These are phyloP conservation scores for Octodonta nipae DNA, from an alignment of 2,888 invertebrate species.

Conservation along the genomic window DNA sequence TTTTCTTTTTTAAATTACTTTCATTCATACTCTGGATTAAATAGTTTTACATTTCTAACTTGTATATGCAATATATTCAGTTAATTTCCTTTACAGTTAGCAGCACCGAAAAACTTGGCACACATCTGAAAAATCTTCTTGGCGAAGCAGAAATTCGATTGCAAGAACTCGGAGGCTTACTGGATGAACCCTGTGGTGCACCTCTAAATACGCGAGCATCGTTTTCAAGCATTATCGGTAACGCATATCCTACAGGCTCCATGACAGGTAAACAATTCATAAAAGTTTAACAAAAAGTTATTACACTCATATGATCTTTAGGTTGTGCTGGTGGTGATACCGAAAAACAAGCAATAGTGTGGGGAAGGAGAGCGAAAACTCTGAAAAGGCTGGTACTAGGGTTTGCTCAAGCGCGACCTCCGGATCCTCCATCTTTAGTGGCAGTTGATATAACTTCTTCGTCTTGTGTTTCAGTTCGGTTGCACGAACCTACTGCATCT, in stretches of 20 bases:
- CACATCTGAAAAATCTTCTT: slow-evolving; percentile 60
- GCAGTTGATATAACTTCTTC: slow-evolving; percentile 65
- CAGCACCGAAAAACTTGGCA: slow-evolving; percentile 60
- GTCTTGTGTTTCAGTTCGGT: slow-evolving; percentile 49
- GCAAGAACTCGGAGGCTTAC: slow-evolving; percentile 55
- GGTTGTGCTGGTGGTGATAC: slow-evolving; percentile 62
- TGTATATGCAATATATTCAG: too few relatives aligned
- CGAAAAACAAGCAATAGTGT: slow-evolving; percentile 73
- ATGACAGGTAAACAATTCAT: slow-evolving; percentile 28
- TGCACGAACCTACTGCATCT: slow-evolving; percentile 53
- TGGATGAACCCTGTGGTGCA: slow-evolving; percentile 35
- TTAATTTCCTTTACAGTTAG: too few relatives aligned
- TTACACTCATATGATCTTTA: slow-evolving; percentile 21
- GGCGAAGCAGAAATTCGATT: slow-evolving; percentile 74
- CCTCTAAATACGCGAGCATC: slow-evolving; percentile 40
- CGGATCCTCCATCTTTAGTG: slow-evolving; percentile 68
- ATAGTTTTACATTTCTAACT: too few relatives aligned
- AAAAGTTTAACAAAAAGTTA: neutral
- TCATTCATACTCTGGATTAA: too few relatives aligned
- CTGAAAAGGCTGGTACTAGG: slow-evolving; percentile 67
- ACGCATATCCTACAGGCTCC: slow-evolving; percentile 31
- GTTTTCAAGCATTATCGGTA: slow-evolving; percentile 45
- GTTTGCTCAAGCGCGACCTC: slow-evolving; percentile 75
- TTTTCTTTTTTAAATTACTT: too few relatives aligned
- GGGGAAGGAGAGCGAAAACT: slow-evolving; percentile 72